phyloP scores from a whole-genome alignment of 2,113 vertebrate genomes.

The Lycaon pictus region DNA sequence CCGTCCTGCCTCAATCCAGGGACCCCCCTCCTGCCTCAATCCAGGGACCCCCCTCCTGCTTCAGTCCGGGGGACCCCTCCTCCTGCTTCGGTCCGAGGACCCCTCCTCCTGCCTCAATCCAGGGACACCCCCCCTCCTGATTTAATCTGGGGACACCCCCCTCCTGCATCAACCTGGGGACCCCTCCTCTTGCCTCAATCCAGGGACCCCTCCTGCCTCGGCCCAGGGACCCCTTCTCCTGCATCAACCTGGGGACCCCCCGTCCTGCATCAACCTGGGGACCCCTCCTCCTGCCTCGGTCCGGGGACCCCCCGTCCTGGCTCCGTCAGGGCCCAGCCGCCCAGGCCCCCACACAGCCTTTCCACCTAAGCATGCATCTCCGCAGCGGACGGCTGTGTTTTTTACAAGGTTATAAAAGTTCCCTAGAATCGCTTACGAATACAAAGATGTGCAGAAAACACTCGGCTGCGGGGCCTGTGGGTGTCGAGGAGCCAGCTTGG shows the following conservation, averaged over 20 bases:
- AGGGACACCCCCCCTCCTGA: not conserved
- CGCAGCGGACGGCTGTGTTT: not conserved
- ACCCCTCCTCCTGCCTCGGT: not conserved
- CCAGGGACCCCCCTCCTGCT: too few species aligned
- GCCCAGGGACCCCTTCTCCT: not conserved
- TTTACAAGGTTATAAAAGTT: not conserved
- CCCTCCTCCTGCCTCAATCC: not conserved
- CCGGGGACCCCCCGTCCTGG: too few species aligned
- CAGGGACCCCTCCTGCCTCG: too few species aligned
- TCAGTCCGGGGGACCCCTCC: too few species aligned
- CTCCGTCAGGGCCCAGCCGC: fast-evolving
- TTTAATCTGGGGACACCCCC: too few species aligned
- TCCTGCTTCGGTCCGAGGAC: too few species aligned
- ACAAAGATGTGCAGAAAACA: not conserved
- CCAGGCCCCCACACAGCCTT: not conserved
- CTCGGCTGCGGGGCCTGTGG: not conserved
- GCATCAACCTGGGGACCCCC: too few species aligned
- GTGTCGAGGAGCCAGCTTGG: not conserved
- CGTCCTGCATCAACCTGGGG: not conserved
- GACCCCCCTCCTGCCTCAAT: too few species aligned
- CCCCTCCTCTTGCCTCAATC: not conserved
- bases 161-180: not conserved
- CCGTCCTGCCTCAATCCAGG: too few species aligned
- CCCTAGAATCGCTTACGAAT: not conserved
- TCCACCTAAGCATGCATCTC: fast-evolving